These are phyloP conservation scores for Pteria penguin DNA, from an alignment of 2,888 invertebrate species.

Conservation along the genomic window DNA sequence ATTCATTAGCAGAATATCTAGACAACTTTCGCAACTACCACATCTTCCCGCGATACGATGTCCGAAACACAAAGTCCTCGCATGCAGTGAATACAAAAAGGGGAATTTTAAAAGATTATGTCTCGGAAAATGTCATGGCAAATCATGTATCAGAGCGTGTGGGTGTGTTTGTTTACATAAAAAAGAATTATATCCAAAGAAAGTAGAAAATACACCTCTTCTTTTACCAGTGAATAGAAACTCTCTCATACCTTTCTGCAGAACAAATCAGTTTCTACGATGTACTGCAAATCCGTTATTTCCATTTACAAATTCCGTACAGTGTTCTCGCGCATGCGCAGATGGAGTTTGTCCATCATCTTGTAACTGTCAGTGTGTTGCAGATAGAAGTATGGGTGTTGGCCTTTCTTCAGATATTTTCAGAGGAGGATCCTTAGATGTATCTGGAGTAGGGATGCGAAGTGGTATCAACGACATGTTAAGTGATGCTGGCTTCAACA, in stretches of 20 bases:
- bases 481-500: background rate
- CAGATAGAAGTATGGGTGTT: background rate
- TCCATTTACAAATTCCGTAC: background rate
- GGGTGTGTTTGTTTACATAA: conserved; percentile 18
- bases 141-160: conserved; percentile 32
- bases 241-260: conserved; percentile 25
- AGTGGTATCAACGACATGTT: background rate
- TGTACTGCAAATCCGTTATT: conserved; percentile 13
- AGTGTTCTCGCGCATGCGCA: conserved; percentile 25
- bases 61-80: conserved; percentile 1
- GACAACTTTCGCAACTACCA: background rate
- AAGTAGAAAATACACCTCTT: background rate
- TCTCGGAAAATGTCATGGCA: conserved; percentile 28
- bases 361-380: conserved; percentile 33
- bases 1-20: background rate
- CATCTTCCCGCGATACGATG: background rate
- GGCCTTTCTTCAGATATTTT: background rate
- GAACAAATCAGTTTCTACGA: background rate
- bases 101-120: conserved; percentile 21
- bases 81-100: background rate
- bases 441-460: background rate
- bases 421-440: background rate
- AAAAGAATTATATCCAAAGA: background rate
- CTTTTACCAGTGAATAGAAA: conserved; percentile 25
- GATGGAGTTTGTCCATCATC: conserved; percentile 36